Evolutionary conservation across 2,888 invertebrate species (phyloP), one percentile per base, ranked within the genome.

Genomic region (Crocallis elinguaria): DNA sequence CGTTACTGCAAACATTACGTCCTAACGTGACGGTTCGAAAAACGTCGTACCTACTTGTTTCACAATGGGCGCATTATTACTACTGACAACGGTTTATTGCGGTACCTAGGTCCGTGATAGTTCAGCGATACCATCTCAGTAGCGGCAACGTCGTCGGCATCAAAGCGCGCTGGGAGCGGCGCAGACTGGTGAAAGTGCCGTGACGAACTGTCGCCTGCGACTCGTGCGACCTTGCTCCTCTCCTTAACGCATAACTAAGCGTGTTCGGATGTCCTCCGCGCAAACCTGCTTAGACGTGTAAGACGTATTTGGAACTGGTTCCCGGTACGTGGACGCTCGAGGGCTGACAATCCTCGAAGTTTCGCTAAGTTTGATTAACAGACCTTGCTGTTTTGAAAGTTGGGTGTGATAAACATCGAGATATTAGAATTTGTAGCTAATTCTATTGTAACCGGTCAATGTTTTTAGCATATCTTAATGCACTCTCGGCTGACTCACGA

Each of bases 181-280:
- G 65, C 66, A 77, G 77, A 77, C 76, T 43, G 80, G 85, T 83
- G 87, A 88, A 87, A 88, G 87, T 85, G 75, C 69, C 71, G 73
- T 73, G 69, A 74, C 71, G 72, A 49, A 60, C 48, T 23, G 62
- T 41, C 54, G 51, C 27, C 62, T 72, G 68, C 73, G 66, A 69
- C 21, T 65, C 64, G 72, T 71, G 76, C 78, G 86, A 83, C 87
- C 88, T 87, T 87, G 86, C 75, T 62, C 66, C 42, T 67, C 66
- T 67, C 64, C 68, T 69, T 62, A 65, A 65, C 51, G 64, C 66
- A 68, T 67, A 73, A 69, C 67, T 52, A 46, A 66, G 65, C 66
- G 64, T 46, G 61, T 56, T 61, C 59, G 50, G 61, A 61, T 69
- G 63, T 66, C 67, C 67, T 66, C 62, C 59, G 43, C 52, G 27